A percentile compares a stretch with the other conserved stretches of the same genome.
phyloP scores from a whole-genome alignment of 2,113 vertebrate genomes.

The Phodopus roborovskii region DNA sequence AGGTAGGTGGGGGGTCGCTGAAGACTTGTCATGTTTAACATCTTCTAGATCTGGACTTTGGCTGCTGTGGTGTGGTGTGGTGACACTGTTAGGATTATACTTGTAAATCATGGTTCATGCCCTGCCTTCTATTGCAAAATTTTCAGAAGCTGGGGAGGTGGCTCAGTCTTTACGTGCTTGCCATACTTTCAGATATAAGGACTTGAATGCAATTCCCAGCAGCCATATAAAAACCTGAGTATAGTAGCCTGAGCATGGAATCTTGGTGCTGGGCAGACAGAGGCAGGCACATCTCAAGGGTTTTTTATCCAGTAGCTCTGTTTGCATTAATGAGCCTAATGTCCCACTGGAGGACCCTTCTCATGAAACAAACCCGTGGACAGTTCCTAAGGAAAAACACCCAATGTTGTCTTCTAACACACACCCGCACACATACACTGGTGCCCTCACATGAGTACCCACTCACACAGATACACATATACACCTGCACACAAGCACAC shows the following conservation, averaged over 20 bases:
- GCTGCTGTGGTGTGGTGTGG: fast-evolving
- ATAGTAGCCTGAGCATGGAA: too few relatives aligned
- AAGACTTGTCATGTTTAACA: not conserved
- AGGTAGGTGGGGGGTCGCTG: constrained; percentile 85
- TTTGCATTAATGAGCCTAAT: not conserved
- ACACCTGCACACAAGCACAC: not conserved
- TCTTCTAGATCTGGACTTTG: not conserved
- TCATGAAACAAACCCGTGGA: not conserved
- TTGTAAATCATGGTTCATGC: not conserved
- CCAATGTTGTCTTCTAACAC: not conserved
- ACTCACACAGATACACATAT: not conserved
- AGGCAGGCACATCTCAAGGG: too few relatives aligned
- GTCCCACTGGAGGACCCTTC: not conserved
- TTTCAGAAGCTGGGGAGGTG: not conserved
- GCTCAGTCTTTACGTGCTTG: not conserved
- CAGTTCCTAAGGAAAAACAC: not conserved
- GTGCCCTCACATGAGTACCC: fast-evolving
- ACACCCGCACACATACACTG: not conserved
- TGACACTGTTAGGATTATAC: not conserved
- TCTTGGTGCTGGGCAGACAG: not conserved
- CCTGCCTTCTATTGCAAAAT: too few relatives aligned
- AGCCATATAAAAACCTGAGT: not conserved
- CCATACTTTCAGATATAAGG: not conserved
- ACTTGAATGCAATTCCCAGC: not conserved
- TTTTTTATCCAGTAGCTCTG: not conserved